phyloP scores from a whole-genome alignment of 2,888 invertebrate species.

The Acanthopleura granulata region DNA sequence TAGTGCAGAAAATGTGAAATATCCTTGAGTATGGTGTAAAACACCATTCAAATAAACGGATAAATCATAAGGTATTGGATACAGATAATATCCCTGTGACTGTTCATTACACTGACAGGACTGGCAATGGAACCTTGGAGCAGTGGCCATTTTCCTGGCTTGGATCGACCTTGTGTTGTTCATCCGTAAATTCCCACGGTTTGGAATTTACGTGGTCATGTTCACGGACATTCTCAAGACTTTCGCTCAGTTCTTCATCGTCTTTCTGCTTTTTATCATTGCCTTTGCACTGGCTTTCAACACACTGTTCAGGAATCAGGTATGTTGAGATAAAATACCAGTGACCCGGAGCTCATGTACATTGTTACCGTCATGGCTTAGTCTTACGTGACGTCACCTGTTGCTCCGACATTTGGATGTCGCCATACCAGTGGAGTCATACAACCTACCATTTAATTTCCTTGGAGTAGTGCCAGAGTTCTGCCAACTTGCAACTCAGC shows the following conservation, averaged over 20 bases:
- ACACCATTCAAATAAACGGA: too few relatives aligned
- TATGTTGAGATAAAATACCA: slow-evolving; percentile 26
- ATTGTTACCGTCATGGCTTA: too few relatives aligned
- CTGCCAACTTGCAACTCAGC: too few relatives aligned
- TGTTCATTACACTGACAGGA: slow-evolving; percentile 48
- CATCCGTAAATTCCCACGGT: slow-evolving; percentile 66
- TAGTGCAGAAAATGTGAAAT: too few relatives aligned
- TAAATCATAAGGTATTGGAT: too few relatives aligned
- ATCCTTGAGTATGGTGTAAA: too few relatives aligned
- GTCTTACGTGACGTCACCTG: too few relatives aligned
- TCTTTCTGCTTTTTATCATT: slow-evolving; percentile 67
- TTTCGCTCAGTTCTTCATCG: slow-evolving; percentile 66
- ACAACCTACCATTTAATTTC: too few relatives aligned
- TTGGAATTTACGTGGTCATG: slow-evolving; percentile 70
- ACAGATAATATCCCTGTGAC: neutral
- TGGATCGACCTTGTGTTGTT: slow-evolving; percentile 70
- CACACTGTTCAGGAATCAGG: slow-evolving; percentile 62
- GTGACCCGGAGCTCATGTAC: too few relatives aligned
- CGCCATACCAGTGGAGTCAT: too few relatives aligned
- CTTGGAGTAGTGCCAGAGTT: too few relatives aligned
- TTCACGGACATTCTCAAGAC: slow-evolving; percentile 67
- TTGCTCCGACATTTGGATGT: too few relatives aligned
- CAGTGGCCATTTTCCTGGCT: slow-evolving; percentile 70
- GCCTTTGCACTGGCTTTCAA: slow-evolving; percentile 68
- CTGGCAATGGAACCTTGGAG: slow-evolving; percentile 73